Conservation (phyloP, 2,113 vertebrate species). For the Boleophthalmus pectinirostris region DNA sequence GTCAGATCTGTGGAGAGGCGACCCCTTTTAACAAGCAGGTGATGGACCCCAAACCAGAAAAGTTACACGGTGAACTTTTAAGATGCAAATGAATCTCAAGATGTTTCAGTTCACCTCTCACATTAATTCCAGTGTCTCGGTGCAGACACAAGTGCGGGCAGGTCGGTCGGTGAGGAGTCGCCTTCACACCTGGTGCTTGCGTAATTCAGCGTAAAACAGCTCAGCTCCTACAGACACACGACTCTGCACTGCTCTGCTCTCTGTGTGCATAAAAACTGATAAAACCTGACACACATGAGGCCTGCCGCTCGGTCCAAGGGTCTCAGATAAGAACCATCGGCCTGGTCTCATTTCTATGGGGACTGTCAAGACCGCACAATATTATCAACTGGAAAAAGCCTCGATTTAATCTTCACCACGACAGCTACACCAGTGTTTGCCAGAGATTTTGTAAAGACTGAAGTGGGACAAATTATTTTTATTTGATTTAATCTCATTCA, state of each 20-base stretch:
- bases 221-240: not conserved
- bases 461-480: too few relatives aligned
- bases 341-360: not conserved
- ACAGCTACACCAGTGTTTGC: not conserved
- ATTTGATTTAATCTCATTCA: too few relatives aligned
- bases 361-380: not conserved
- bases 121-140: not conserved
- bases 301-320: constrained; percentile 51
- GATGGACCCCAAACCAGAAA: too few relatives aligned
- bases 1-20: too few relatives aligned
- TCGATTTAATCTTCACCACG: not conserved
- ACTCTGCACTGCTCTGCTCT: too few relatives aligned
- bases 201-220: not conserved
- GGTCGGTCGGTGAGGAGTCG: not conserved
- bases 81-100: not conserved
- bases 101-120: not conserved
- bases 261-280: constrained; percentile 13
- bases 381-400: not conserved
- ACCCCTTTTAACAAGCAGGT: too few relatives aligned
- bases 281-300: constrained; percentile 9
- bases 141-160: constrained; percentile 1
- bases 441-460: too few relatives aligned
- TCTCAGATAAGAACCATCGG: constrained; percentile 44
- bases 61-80: not conserved
- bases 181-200: constrained; percentile 10